A percentile compares a stretch with the other conserved stretches of the same genome.
phyloP scores from a whole-genome alignment of 2,113 vertebrate genomes.

The Crotalus viridis region DNA sequence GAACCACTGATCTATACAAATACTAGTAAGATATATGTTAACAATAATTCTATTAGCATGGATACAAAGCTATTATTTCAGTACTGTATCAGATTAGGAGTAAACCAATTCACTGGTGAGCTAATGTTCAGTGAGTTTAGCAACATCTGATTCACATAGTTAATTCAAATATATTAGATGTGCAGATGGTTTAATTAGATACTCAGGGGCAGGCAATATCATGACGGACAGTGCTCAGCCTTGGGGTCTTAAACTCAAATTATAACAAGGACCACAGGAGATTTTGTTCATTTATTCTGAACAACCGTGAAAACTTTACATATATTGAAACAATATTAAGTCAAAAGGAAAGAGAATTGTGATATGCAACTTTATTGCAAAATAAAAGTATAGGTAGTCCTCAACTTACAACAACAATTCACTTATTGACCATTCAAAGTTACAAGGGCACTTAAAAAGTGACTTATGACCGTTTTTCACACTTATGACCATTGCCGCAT shows the following conservation, averaged over 20 bases:
- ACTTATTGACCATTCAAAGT: background rate
- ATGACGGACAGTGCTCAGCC: background rate
- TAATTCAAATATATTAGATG: background rate
- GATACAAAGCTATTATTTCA: background rate
- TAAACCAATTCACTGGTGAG: background rate
- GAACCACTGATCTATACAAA: background rate
- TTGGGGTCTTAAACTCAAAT: background rate
- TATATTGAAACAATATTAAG: background rate
- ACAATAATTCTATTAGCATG: background rate
- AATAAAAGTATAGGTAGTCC: background rate
- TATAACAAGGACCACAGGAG: background rate
- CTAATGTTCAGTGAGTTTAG: background rate
- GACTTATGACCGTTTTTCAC: background rate
- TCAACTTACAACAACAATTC: background rate
- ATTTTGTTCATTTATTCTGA: background rate
- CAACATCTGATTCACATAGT: background rate
- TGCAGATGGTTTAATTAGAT: background rate
- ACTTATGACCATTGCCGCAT: background rate
- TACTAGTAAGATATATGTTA: background rate
- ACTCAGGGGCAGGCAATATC: background rate
- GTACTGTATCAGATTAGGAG: background rate
- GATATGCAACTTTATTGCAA: background rate
- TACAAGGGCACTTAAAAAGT: background rate
- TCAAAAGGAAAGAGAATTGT: background rate
- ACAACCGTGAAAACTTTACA: background rate